Conservation (phyloP, 1,140 invertebrate genomes). For the Atopsyche davidsoni region DNA sequence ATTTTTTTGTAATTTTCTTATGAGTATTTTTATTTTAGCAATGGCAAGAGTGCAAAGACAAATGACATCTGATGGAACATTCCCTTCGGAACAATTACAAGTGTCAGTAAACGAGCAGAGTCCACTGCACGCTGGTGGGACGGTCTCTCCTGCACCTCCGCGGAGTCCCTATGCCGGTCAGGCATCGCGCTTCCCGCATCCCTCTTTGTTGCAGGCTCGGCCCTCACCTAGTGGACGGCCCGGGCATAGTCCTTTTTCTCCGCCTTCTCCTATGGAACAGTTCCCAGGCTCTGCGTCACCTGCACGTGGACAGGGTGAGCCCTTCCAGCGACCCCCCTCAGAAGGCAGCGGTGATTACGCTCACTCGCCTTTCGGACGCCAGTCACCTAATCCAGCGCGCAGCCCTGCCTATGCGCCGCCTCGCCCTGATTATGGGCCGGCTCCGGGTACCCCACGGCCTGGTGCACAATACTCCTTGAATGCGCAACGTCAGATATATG, state of each 20-base stretch:
- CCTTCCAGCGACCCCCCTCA: conserved; percentile 33
- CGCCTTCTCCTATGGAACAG: conserved; percentile 42
- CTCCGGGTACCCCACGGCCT: conserved; percentile 49
- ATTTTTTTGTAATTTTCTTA: no score
- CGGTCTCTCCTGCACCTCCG: conserved; percentile 23
- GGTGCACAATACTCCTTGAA: conserved; percentile 17
- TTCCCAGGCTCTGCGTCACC: conserved; percentile 38
- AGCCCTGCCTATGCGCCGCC: conserved; percentile 34
- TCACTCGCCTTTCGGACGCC: conserved; percentile 34
- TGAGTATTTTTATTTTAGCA: conserved; percentile 40
- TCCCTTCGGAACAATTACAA: conserved; percentile 51
- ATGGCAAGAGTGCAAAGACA: conserved; percentile 53
- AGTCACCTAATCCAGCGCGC: conserved; percentile 27
- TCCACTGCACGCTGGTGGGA: conserved; percentile 21
- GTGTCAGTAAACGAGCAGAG: conserved; percentile 42
- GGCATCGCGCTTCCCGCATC: conserved; percentile 18
- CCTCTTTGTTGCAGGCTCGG: conserved; percentile 13
- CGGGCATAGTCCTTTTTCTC: conserved; percentile 42
- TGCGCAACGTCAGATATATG: conserved; percentile 26
- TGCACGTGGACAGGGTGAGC: conserved; percentile 21
- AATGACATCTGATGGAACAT: conserved; percentile 41
- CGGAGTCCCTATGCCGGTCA: conserved; percentile 19
- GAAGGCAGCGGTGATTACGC: conserved; percentile 37
- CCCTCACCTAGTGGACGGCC: conserved; percentile 16
- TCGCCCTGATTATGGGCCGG: conserved; percentile 37